Base-by-base conservation (phyloP, 2,113 vertebrate genomes). In the Corythornis madagascariensis region DNA sequence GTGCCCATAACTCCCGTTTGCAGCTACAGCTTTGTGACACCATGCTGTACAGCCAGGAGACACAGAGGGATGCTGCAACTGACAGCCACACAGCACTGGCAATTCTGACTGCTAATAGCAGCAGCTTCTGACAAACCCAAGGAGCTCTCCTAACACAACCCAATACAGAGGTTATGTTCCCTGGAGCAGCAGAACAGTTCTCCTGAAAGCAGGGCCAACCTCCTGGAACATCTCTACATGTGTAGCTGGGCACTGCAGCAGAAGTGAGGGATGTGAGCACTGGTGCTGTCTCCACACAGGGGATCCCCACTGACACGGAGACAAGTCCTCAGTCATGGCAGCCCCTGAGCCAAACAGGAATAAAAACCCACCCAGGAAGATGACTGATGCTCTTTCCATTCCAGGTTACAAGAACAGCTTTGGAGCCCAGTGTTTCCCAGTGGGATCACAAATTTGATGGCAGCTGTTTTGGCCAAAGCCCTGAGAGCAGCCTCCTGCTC, bases 101-200 rank as follows among this genome's bases (percentile, higher is more conserved):
- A 38, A 4, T 38, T 38, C 38, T 38, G 10, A 38, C 38, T 38
- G 9, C 38, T 38, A 38, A 38, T 38, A 38, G 38, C 38, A 38
- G 38, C 38, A 38, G 38, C 38, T 38, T 38, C 38, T 10, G 10
- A 38, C 38, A 38, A 38, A 38, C 38, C 38, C 38, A 38, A 38
- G 10, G 10, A 38, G 38, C 38, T 38, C 38, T 38, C 38, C 38
- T 4, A 38, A 38, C 38, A 38, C 38, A 38, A 38, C 38, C 38
- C 38, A 38, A 9, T 38, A 38, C 71, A 80, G 56, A 71, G 17
- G 20, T 64, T 21, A 45, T 28, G 9, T 29, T 77, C 88, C 60
- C 88, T 64, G 90, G 20, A 64, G 72, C 35, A 35, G n/a, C 72
- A 38, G 78, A 47, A 72, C 71, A 92, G 85, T 82, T 35, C 7